phyloP scores from a whole-genome alignment of 2,888 invertebrate species.

The Antheraea assamensis region DNA sequence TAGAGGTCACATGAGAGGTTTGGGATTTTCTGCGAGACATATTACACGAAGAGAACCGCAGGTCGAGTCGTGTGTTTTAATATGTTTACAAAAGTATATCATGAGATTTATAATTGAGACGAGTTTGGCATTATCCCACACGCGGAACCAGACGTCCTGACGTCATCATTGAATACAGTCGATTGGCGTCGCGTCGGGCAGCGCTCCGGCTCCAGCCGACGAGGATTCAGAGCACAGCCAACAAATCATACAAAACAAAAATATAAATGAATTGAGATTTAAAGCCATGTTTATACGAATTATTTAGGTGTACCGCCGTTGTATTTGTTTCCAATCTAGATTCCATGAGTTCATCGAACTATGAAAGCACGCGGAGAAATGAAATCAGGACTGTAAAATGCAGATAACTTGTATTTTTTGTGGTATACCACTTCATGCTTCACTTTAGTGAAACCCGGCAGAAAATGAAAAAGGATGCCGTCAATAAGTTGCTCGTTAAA shows the following conservation, averaged over 20 bases:
- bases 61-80: not conserved
- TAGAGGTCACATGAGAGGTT: not conserved
- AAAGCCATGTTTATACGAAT: constrained; percentile 3
- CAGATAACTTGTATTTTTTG: not conserved
- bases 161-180: not conserved
- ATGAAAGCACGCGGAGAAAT: not conserved
- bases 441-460: not conserved
- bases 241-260: not conserved
- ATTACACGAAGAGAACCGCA: not conserved
- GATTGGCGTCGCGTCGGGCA: not conserved
- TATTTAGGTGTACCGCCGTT: not conserved
- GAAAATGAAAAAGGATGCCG: not conserved
- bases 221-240: not conserved
- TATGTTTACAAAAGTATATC: not conserved
- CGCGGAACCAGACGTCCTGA: not conserved
- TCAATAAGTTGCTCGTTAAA: not conserved
- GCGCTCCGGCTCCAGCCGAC: not conserved
- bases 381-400: not conserved
- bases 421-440: not conserved
- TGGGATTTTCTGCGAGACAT: not conserved
- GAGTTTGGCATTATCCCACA: constrained; percentile 11
- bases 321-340: not conserved
- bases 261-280: constrained; percentile 5
- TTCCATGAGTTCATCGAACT: constrained; percentile 1
- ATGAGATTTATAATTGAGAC: constrained; percentile 1